Evolutionary conservation across 1,140 invertebrate species (phyloP), one percentile per base, ranked within the genome.

Genomic region (Anastatus disparis): DNA sequence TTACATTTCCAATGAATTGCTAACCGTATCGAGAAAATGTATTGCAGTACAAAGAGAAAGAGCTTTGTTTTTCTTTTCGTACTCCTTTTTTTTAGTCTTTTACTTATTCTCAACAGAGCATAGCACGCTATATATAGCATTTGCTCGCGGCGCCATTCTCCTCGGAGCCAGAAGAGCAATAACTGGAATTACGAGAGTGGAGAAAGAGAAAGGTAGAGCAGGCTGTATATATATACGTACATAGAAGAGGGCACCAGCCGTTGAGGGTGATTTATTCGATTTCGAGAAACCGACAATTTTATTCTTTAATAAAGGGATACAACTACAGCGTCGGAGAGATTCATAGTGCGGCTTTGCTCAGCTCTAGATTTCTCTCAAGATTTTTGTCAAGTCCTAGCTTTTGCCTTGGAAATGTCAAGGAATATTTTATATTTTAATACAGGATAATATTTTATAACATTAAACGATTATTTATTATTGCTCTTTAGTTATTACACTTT

Each of bases 231-330:
- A 22, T 24, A 59, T 22, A 26, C 42, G 17, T 59, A 42, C 22
- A 42, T 4, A 3, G n/a, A 9, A 44, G 42, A 8, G 8, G n/a
- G 42, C 42, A 44, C 8, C n/a, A n/a, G 17, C 48, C 3, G 15
- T 31, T 55, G n/a, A 8, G 24, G 22, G 7, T 62, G 59, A 62
- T 62, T 62, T 48, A 62, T 62, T 62, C 42, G 59, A 62, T 62
- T 48, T 17, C 40, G 27, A 29, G 40, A 29, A 62, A 27, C 42
- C 59, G 42, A 46, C 59, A 29, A 62, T 62, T 62, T 46, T 29
- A 48, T 62, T 40, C 59, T 62, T 62, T 62, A 62, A 59, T 59
- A 40, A 59, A 42, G 35, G 35, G 17, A 27, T 24, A 59, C 35
- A 8, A 52, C 17, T 24, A 7, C 10, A 46, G 10, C 10, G 42